Percentiles rank a stretch among this genome's conserved stretches.
Evolutionary conservation across 1,140 invertebrate species (phyloP).

Genomic region (Lepeophtheirus salmonis): DNA sequence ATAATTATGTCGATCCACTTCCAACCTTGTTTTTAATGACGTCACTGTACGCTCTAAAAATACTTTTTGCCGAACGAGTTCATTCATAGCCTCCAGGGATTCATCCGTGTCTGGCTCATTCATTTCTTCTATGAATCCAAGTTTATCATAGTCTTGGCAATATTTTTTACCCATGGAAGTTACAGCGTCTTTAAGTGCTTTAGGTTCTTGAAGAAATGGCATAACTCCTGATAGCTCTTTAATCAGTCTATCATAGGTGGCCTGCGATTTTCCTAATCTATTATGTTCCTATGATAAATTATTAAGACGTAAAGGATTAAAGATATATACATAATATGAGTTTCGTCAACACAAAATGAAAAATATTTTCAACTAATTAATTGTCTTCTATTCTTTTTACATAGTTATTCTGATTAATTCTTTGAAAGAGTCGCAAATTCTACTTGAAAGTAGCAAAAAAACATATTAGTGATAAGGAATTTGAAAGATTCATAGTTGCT

Average conservation of each 20-base stretch:
- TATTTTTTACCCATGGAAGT: neutral
- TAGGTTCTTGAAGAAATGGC: neutral
- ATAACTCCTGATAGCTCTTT: neutral
- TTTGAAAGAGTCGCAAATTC: no score
- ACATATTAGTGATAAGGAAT: no score
- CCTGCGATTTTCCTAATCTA: neutral
- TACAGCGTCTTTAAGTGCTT: neutral
- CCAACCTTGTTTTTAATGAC: slow-evolving; percentile 6
- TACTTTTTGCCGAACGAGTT: slow-evolving; percentile 8
- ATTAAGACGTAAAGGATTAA: no score
- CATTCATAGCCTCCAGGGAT: neutral
- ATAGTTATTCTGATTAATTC: no score
- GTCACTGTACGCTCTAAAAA: slow-evolving; percentile 6
- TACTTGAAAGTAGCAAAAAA: no score
- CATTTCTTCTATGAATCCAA: neutral
- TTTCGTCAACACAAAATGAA: no score
- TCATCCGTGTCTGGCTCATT: neutral
- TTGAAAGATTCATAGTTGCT: no score
- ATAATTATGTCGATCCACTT: neutral
- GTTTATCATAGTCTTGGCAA: neutral
- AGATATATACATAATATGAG: no score
- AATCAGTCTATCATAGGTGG: neutral
- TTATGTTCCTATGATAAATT: neutral
- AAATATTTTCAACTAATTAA: no score
- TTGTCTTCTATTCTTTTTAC: no score